phyloP scores from a whole-genome alignment of 2,888 invertebrate genomes.

The Pseudococcus longispinus region DNA sequence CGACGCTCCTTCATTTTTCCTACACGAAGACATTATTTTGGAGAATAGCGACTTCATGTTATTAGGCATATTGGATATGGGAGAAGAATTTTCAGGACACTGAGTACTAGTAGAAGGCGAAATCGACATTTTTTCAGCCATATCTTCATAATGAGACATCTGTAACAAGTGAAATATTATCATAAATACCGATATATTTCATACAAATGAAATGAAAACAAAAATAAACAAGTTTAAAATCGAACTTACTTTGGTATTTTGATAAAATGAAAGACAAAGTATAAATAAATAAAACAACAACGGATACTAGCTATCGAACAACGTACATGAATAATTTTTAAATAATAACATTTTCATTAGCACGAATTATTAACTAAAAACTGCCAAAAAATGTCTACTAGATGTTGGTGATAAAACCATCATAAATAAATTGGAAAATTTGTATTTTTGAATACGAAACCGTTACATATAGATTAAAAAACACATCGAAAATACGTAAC shows the following conservation, averaged over 20 bases:
- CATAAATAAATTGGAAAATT: not conserved
- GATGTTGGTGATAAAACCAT: too few relatives aligned
- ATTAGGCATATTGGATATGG: not conserved
- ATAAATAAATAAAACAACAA: not conserved
- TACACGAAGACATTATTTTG: slow-evolving; percentile 51
- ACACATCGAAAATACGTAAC: not conserved
- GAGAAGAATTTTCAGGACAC: slow-evolving; percentile 43
- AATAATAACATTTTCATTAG: not conserved
- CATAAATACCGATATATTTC: not conserved
- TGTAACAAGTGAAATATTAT: slow-evolving; percentile 22
- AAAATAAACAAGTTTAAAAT: not conserved
- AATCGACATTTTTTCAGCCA: not conserved
- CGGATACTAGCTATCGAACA: not conserved
- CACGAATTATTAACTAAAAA: not conserved
- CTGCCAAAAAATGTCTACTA: not conserved
- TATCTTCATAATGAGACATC: slow-evolving; percentile 2
- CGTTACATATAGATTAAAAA: not conserved
- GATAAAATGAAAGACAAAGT: not conserved
- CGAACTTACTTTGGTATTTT: not conserved
- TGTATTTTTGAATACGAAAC: not conserved
- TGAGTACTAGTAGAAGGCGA: slow-evolving; percentile 50
- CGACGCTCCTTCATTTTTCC: slow-evolving; percentile 24
- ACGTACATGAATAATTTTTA: not conserved
- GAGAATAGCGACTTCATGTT: slow-evolving; percentile 36
- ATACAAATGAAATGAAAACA: not conserved